phyloP scores from a whole-genome alignment of 2,797 vertebrate species.

The Danio choprae region DNA sequence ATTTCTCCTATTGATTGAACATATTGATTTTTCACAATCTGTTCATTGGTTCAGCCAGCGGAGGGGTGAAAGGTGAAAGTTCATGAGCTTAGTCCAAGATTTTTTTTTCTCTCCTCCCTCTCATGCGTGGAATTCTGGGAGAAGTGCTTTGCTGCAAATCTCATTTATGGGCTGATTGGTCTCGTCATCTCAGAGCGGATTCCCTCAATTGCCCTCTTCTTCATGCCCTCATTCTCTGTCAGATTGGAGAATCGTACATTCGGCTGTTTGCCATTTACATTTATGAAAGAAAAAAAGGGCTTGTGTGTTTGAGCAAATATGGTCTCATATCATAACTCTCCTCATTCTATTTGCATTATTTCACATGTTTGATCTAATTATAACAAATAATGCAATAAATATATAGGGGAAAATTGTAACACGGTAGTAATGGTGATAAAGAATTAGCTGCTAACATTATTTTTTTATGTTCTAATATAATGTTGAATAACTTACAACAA shows the following conservation, averaged over 20 bases:
- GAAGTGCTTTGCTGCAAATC: slow-evolving; percentile 84
- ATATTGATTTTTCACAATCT: slow-evolving; percentile 90
- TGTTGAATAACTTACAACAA: no score
- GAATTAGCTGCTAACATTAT: no score
- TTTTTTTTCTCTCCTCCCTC: slow-evolving; percentile 64
- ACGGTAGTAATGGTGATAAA: no score
- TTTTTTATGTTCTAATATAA: no score
- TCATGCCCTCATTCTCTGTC: not conserved
- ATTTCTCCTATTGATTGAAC: slow-evolving; percentile 83
- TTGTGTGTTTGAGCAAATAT: not conserved
- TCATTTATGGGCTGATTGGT: slow-evolving; percentile 76
- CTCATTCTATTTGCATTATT: not conserved
- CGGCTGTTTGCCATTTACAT: slow-evolving; percentile 16
- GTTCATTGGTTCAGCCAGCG: slow-evolving; percentile 86
- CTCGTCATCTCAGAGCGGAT: slow-evolving; percentile 34
- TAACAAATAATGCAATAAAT: not conserved
- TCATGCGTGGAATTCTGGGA: slow-evolving; percentile 77
- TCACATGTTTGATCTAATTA: not conserved
- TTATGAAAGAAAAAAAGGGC: not conserved
- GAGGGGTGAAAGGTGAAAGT: slow-evolving; percentile 87
- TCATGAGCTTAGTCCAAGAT: slow-evolving; percentile 82
- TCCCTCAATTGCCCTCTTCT: slow-evolving; percentile 8
- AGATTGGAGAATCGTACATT: not conserved
- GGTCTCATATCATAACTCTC: not conserved
- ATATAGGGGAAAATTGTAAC: no score